Conservation (phyloP, 2,113 vertebrate species). For the Ploceus nigricollis region DNA sequence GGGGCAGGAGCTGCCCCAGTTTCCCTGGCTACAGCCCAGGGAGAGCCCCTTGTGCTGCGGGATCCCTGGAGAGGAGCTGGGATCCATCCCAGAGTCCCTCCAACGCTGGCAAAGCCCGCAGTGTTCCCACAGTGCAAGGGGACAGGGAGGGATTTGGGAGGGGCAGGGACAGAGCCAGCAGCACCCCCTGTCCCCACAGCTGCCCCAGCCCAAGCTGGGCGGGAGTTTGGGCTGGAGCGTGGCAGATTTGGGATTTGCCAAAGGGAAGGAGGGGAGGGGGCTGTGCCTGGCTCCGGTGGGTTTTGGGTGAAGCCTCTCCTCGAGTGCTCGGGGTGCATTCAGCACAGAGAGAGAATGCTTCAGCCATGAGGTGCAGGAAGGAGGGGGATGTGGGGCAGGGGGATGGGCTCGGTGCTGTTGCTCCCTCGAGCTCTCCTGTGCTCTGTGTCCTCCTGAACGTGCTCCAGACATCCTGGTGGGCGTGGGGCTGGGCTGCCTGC, state of each 20-base stretch:
- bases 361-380: background rate
- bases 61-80: background rate
- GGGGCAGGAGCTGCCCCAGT: background rate
- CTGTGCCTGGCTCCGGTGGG: rapidly evolving
- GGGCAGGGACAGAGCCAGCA: background rate
- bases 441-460: constrained; percentile 42
- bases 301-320: background rate
- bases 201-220: background rate
- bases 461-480: constrained; percentile 89
- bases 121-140: rapidly evolving
- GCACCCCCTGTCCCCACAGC: background rate
- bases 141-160: background rate
- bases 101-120: rapidly evolving
- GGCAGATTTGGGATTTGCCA: background rate
- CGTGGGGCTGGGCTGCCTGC: constrained; percentile 87
- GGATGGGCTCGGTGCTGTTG: rapidly evolving
- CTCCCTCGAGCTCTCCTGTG: rapidly evolving
- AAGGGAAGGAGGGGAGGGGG: background rate
- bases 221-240: background rate
- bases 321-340: background rate
- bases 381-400: rapidly evolving
- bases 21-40: background rate
- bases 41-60: background rate
- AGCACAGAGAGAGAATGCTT: background rate
- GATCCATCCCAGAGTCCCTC: background rate